Conservation (phyloP, 2,797 vertebrate species). For the Tapirus indicus region DNA sequence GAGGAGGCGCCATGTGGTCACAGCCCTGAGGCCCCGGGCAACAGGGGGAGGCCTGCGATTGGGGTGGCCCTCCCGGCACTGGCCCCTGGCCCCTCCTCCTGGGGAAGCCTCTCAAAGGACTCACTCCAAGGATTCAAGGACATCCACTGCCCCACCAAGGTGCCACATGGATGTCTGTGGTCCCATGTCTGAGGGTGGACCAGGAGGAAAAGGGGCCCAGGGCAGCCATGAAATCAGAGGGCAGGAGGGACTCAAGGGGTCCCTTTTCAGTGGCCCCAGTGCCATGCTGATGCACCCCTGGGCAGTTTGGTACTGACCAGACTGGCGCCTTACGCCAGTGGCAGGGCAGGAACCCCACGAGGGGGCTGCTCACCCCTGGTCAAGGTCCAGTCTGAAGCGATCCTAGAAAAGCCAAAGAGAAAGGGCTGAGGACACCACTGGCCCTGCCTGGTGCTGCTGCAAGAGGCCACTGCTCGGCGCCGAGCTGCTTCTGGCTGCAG, state of each 20-base stretch:
- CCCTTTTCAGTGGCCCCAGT: background rate
- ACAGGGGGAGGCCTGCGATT: background rate
- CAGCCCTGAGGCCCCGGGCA: background rate
- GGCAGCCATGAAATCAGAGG: background rate
- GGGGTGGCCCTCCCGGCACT: background rate
- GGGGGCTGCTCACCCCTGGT: background rate
- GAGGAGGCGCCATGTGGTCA: background rate
- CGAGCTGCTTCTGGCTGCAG: background rate
- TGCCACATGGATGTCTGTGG: too few relatives aligned
- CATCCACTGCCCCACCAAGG: background rate
- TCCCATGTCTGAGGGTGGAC: background rate
- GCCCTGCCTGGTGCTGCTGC: background rate
- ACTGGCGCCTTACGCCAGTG: too few relatives aligned
- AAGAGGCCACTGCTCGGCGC: background rate
- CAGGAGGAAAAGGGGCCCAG: fast-evolving
- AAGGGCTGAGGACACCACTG: background rate
- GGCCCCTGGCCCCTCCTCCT: background rate
- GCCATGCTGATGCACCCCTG: background rate
- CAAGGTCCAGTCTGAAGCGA: fast-evolving
- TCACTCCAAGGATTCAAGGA: too few relatives aligned
- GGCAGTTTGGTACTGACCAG: background rate
- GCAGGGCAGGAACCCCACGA: background rate
- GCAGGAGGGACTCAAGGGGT: too few relatives aligned
- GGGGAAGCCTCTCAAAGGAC: background rate
- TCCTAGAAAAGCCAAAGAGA: background rate